Percentiles rank a stretch among this genome's conserved stretches.
phyloP scores from a whole-genome alignment of 2,113 vertebrate genomes.

The Forbesichthys agassizii region DNA sequence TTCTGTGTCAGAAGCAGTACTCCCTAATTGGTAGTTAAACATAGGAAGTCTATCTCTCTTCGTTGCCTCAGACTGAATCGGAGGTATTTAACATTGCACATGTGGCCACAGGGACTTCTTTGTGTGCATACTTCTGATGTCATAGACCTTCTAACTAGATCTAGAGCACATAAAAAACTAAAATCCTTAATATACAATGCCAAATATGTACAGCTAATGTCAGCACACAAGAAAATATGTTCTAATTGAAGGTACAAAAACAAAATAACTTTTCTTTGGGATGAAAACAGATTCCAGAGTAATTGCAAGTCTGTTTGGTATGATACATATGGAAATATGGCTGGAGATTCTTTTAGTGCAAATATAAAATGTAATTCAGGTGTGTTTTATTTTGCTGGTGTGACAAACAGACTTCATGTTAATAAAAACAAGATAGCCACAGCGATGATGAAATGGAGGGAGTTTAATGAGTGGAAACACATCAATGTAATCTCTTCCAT shows the following conservation, averaged over 20 bases:
- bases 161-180: slow-evolving; percentile 1
- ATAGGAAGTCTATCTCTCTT: slow-evolving; percentile 33
- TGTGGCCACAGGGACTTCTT: slow-evolving; percentile 30
- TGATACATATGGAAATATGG: background rate
- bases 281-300: slow-evolving; percentile 1
- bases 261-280: slow-evolving; percentile 4
- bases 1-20: slow-evolving; percentile 17
- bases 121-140: slow-evolving; percentile 18
- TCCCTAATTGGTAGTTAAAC: slow-evolving; percentile 44
- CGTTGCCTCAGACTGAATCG: slow-evolving; percentile 18
- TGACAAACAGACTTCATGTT: no score
- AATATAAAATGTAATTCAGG: background rate
- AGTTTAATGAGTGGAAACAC: no score
- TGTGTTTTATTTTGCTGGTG: no score
- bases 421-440: no score
- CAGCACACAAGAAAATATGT: background rate
- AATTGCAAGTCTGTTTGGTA: background rate
- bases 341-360: background rate
- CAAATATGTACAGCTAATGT: background rate
- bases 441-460: no score
- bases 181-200: slow-evolving; percentile 13
- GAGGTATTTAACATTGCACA: slow-evolving; percentile 10
- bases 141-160: slow-evolving; percentile 9
- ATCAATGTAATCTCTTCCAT: no score
- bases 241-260: slow-evolving; percentile 7